Evolutionary conservation across 2,888 invertebrate species (phyloP).

Genomic region (Gibbula magus): DNA sequence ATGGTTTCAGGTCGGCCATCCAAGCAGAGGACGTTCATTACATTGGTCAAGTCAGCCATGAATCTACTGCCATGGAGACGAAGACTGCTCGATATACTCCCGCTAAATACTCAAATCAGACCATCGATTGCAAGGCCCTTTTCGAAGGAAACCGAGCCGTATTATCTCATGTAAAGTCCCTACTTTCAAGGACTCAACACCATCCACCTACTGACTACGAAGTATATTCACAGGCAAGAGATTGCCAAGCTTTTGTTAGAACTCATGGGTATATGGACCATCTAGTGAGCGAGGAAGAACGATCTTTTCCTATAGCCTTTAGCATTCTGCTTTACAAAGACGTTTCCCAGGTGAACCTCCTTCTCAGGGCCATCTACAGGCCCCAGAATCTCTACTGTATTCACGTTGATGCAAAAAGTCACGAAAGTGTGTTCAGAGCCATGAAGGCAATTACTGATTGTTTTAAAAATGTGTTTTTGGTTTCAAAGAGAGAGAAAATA

Average conservation of each 20-base stretch:
- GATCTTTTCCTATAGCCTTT: slow-evolving; percentile 67
- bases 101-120: not conserved
- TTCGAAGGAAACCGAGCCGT: slow-evolving; percentile 50
- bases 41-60: not conserved
- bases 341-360: slow-evolving; percentile 62
- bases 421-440: slow-evolving; percentile 46
- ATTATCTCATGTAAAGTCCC: slow-evolving; percentile 45
- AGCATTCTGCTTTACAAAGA: slow-evolving; percentile 68
- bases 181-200: slow-evolving; percentile 33
- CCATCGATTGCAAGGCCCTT: slow-evolving; percentile 54
- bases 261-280: slow-evolving; percentile 43
- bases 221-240: slow-evolving; percentile 50
- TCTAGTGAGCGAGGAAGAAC: slow-evolving; percentile 47
- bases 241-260: slow-evolving; percentile 55
- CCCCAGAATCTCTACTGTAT: slow-evolving; percentile 72
- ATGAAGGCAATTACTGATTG: slow-evolving; percentile 60
- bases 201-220: slow-evolving; percentile 49
- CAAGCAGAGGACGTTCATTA: too few species aligned
- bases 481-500: slow-evolving; percentile 66
- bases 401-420: slow-evolving; percentile 69
- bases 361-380: slow-evolving; percentile 67
- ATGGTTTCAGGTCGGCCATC: not conserved
- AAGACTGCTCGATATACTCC: not conserved
- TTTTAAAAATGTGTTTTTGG: slow-evolving; percentile 72
- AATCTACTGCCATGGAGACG: not conserved